Evolutionary conservation across 2,797 vertebrate genomes (phyloP).

Genomic region (Tenualosa ilisha): DNA sequence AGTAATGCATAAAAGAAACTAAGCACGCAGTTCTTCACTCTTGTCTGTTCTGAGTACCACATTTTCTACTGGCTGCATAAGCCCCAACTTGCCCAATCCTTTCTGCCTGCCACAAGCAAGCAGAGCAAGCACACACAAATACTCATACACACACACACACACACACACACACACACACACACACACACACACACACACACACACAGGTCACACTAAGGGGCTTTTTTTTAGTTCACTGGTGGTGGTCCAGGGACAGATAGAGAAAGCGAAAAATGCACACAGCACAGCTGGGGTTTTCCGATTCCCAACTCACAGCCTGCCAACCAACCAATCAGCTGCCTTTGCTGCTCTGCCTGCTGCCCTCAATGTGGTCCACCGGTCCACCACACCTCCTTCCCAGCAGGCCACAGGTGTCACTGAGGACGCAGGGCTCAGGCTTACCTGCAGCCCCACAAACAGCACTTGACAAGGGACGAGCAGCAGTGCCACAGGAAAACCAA

Average conservation of each 20-base stretch:
- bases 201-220: background rate
- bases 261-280: no score
- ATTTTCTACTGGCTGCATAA: background rate
- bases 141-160: background rate
- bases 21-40: background rate
- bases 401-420: no score
- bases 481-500: background rate
- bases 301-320: background rate
- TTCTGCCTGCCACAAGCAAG: background rate
- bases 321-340: background rate
- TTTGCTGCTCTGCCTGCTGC: background rate
- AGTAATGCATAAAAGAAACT: background rate
- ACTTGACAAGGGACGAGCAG: no score
- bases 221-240: background rate
- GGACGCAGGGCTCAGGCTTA: no score
- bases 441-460: no score
- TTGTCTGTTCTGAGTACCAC: background rate
- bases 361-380: background rate
- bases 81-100: constrained; percentile 13
- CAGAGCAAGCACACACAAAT: background rate
- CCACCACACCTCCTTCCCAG: background rate
- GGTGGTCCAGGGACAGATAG: background rate
- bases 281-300: background rate
- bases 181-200: background rate
- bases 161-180: no score